Conservation (phyloP, 2,113 vertebrate genomes). For the Erythrocercus mccallii region DNA sequence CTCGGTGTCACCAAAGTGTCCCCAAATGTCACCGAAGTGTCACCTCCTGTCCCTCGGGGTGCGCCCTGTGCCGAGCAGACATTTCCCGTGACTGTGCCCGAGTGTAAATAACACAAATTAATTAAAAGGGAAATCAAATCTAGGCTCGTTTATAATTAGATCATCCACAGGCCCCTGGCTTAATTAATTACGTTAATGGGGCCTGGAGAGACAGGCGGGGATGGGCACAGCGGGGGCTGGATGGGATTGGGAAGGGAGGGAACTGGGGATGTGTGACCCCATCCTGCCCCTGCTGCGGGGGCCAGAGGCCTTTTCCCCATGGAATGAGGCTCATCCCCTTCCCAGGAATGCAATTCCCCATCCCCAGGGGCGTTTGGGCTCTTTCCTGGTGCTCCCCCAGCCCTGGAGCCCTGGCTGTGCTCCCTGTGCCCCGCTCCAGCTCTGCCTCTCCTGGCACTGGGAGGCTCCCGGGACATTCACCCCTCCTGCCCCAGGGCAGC, state of each 20-base stretch:
- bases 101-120: slow-evolving; percentile 37
- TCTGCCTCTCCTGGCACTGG: fast-evolving
- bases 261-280: fast-evolving
- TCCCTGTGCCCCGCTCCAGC: not conserved
- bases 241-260: not conserved
- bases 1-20: not conserved
- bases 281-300: too few species aligned
- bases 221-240: not conserved
- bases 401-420: too few species aligned
- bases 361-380: not conserved
- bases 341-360: not conserved
- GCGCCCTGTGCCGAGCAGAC: not conserved
- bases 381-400: not conserved
- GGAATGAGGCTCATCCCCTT: not conserved
- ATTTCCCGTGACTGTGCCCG: not conserved
- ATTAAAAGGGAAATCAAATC: slow-evolving; percentile 56
- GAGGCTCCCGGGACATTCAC: not conserved
- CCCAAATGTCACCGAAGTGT: not conserved
- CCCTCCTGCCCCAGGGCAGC: not conserved
- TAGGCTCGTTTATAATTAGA: slow-evolving; percentile 28
- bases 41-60: not conserved
- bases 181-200: slow-evolving; percentile 39
- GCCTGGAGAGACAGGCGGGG: not conserved
- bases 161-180: not conserved
- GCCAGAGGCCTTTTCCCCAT: fast-evolving